Percentiles rank a stretch among this genome's conserved stretches.
Conservation (phyloP, 2,113 vertebrate genomes). For the Falcunculus frontatus region DNA sequence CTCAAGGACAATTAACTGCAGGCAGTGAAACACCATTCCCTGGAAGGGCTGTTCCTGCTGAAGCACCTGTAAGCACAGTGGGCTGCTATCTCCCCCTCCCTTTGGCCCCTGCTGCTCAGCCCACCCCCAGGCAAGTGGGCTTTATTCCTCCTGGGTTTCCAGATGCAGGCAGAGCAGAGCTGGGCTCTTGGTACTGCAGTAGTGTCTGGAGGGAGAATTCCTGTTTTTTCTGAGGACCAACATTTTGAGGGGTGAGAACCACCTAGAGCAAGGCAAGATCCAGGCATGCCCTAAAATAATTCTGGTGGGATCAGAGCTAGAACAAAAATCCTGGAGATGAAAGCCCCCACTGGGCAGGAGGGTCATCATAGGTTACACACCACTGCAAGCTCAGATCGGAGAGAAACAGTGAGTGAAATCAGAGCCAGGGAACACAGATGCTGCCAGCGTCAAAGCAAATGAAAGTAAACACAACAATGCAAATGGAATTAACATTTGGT, state of each 20-base stretch:
- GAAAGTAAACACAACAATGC: background rate
- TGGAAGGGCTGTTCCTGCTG: slow-evolving; percentile 54
- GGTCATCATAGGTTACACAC: background rate
- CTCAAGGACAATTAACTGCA: slow-evolving; percentile 38
- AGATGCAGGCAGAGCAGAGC: background rate
- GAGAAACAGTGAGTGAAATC: background rate
- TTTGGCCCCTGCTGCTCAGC: background rate
- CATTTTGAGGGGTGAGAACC: background rate
- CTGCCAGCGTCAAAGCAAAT: background rate
- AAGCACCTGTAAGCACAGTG: slow-evolving; percentile 51
- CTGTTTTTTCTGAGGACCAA: background rate
- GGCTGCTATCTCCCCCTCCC: background rate
- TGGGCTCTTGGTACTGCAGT: background rate
- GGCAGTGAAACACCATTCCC: slow-evolving; percentile 10
- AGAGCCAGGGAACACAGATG: background rate
- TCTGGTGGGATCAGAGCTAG: background rate
- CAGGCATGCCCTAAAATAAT: background rate
- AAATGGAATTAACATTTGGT: background rate
- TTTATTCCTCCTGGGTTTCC: background rate
- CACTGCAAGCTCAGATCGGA: background rate
- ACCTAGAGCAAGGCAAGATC: background rate
- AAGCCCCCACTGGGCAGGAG: background rate
- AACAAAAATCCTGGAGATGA: background rate
- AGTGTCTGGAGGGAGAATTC: background rate
- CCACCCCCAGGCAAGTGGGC: rapidly evolving